phyloP scores from a whole-genome alignment of 2,888 invertebrate species.

The Lithosia quadra region DNA sequence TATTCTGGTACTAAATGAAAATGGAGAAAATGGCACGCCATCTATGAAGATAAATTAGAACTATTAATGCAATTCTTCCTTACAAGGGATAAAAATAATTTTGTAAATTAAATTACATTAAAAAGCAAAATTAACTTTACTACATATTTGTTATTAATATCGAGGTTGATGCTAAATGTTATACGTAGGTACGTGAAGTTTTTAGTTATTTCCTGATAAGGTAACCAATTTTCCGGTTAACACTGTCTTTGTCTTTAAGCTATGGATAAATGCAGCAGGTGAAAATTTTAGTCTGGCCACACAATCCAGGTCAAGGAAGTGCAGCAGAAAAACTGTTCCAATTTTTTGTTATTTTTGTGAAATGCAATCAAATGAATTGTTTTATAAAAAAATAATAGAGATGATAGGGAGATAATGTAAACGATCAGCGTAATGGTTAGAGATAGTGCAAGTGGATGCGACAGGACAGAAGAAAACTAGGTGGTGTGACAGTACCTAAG shows the following conservation, averaged over 20 bases:
- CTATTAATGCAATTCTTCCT: not conserved
- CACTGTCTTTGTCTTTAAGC: constrained; percentile 8
- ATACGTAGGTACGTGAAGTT: no score
- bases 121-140: not conserved
- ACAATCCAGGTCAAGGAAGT: constrained; percentile 79
- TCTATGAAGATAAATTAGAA: not conserved
- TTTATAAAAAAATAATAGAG: constrained; percentile 47
- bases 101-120: not conserved
- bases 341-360: constrained; percentile 73
- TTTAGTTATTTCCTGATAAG: not conserved
- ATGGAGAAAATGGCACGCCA: not conserved
- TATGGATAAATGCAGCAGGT: constrained; percentile 33
- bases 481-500: constrained; percentile 72
- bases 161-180: not conserved
- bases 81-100: not conserved
- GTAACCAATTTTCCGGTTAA: not conserved
- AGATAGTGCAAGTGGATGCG: constrained; percentile 64
- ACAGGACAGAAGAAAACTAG: constrained; percentile 63
- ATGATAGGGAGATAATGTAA: constrained; percentile 69
- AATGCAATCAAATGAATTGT: constrained; percentile 68
- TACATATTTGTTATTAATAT: not conserved
- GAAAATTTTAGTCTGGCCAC: constrained; percentile 64
- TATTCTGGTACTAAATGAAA: not conserved
- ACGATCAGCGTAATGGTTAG: constrained; percentile 60
- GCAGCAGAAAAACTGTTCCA: constrained; percentile 68